Conservation (phyloP, 2,113 vertebrate genomes). For the Salminus brasiliensis region DNA sequence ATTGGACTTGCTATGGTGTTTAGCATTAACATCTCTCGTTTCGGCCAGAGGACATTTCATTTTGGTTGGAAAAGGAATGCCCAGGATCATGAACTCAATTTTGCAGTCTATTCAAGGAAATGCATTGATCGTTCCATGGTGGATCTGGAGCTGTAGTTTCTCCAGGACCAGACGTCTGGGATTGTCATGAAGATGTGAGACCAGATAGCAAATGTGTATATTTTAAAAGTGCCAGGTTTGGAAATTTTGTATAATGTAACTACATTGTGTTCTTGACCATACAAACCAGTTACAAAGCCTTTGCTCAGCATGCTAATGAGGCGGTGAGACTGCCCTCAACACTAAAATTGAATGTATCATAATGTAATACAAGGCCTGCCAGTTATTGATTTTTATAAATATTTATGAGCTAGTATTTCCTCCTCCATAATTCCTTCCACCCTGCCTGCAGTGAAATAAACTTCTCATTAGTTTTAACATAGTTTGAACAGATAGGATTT, state of each 20-base stretch:
- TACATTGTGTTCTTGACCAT: constrained; percentile 3
- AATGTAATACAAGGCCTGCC: background rate
- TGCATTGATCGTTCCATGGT: background rate
- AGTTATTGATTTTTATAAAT: background rate
- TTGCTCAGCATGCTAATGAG: constrained; percentile 7
- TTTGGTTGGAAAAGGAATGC: background rate
- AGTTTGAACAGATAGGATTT: background rate
- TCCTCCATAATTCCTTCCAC: background rate
- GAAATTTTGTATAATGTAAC: constrained; percentile 19
- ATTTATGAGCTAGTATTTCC: constrained; percentile 4
- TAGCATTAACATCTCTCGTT: background rate
- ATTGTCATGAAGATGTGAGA: background rate
- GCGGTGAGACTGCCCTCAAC: background rate
- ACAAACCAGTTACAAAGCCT: constrained; percentile 14
- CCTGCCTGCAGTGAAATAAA: background rate
- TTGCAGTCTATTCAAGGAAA: background rate
- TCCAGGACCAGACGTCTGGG: constrained; percentile 8
- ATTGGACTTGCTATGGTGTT: background rate
- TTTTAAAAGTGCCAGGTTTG: constrained; percentile 14
- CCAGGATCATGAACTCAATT: background rate
- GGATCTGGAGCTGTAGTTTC: background rate
- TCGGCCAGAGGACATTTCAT: background rate
- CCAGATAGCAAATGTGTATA: background rate
- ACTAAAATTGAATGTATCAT: constrained; percentile 15
- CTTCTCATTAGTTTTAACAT: background rate